Evolutionary conservation across 2,888 invertebrate species (phyloP), one percentile per base, ranked within the genome.

Genomic region (Encarsia formosa): DNA sequence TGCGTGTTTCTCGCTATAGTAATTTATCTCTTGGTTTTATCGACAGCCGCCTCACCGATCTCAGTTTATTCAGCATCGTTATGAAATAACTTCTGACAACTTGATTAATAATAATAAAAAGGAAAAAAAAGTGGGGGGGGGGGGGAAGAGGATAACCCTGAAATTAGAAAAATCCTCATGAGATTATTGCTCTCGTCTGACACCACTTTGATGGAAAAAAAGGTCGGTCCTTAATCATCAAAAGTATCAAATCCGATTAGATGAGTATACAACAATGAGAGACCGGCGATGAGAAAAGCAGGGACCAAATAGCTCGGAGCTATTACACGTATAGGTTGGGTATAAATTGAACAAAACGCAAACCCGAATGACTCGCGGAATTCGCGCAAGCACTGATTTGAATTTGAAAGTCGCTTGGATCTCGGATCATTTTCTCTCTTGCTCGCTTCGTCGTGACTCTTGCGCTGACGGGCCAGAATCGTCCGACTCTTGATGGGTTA

Each of bases 321-420:
- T 48, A 40, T 47, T 50, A 47, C 43, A 19, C 37, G 13, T 16
- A 6, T 16, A 4, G 16, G 38, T 37, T 37, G 32, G 37, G 35
- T 29, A 39, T 24, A 11, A 34, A 22, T 23, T 8, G 43, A 52
- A 49, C 34, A 40, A 54, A 41, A 49, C 23, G 32, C 26, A 46
- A 42, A 54, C n/a, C 42, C 56, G 58, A 61, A 65, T 64, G 66
- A 66, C 66, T 65, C 42, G 66, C 56, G 56, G 58, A 64, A 66
- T 59, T 59, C 58, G 61, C 58, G 57, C 58, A 63, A 59, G 57
- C 53, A 59, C 24, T 56, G 58, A 61, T 65, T 64, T 62, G 61
- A 62, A 65, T 65, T 65, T 61, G 65, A 64, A 65, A 65, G 65
- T 61, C 57, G 47, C 55, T 57, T 56, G 59, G 48, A 41, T 64